phyloP scores from a whole-genome alignment of 23 tunicate genomes.

The Aplidium turbinatum region DNA sequence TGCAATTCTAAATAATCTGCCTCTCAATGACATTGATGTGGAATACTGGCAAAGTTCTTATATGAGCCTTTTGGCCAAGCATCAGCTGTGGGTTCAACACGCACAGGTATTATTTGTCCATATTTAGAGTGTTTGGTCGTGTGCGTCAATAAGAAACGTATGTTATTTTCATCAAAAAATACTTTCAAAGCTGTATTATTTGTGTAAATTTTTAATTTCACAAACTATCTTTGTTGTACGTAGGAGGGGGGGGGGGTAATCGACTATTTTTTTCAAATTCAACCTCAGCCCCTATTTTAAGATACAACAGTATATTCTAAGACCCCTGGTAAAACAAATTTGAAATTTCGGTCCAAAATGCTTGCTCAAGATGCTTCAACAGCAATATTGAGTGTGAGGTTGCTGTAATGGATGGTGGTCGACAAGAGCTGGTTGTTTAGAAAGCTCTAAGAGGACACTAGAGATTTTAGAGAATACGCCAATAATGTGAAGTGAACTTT shows the following conservation, averaged over 20 bases:
- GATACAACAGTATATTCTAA: no score
- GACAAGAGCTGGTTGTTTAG: no score
- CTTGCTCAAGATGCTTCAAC: no score
- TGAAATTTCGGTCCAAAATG: no score
- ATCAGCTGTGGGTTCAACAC: slow-evolving; percentile 39
- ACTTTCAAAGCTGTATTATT: not conserved
- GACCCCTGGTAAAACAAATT: no score
- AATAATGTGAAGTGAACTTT: no score
- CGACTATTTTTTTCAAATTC: no score
- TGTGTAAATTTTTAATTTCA: not conserved
- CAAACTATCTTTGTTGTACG: not conserved
- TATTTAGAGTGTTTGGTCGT: not conserved
- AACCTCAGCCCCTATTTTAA: no score
- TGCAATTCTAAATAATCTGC: not conserved
- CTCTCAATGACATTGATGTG: slow-evolving; percentile 10
- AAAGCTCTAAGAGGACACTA: no score
- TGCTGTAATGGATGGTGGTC: no score
- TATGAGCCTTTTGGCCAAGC: slow-evolving; percentile 27
- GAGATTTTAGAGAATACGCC: no score
- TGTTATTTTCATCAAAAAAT: not conserved
- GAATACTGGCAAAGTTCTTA: slow-evolving; percentile 67
- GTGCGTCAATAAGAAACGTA: not conserved
- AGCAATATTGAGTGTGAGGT: no score
- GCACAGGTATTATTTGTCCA: slow-evolving; percentile 20
- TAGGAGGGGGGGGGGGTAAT: not conserved